These are phyloP conservation scores for Ischnus inquisitorius DNA, from an alignment of 2,888 invertebrate species.

Conservation along the genomic window DNA sequence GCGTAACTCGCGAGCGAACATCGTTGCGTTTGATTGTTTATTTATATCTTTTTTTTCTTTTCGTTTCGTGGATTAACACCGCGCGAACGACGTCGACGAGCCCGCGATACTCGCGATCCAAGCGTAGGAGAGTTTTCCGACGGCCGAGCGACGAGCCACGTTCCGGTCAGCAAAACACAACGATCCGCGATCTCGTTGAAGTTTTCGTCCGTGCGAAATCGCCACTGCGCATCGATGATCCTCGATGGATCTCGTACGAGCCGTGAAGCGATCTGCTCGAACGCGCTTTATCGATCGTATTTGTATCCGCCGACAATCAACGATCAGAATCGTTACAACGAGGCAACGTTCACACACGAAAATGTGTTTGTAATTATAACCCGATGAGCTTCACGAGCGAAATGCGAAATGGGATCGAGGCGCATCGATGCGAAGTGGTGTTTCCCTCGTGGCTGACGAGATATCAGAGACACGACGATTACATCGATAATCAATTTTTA, in stretches of 20 bases:
- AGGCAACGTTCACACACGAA: too few species aligned
- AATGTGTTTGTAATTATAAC: too few species aligned
- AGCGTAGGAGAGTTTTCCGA: constrained; percentile 28
- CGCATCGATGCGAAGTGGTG: too few species aligned
- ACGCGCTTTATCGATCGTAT: too few species aligned
- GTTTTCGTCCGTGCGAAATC: background rate
- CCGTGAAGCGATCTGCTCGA: too few species aligned
- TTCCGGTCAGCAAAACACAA: background rate
- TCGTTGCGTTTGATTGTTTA: background rate
- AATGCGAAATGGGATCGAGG: too few species aligned
- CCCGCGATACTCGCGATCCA: background rate
- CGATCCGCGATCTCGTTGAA: background rate
- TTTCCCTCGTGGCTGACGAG: background rate
- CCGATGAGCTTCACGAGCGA: too few species aligned
- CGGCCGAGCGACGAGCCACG: constrained; percentile 52
- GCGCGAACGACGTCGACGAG: constrained; percentile 1
- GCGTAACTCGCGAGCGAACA: background rate
- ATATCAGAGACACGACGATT: background rate
- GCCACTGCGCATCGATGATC: background rate
- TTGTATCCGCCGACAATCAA: too few species aligned
- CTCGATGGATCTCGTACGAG: background rate
- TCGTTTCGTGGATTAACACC: background rate
- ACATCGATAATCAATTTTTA: constrained; percentile 36
- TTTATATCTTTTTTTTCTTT: background rate
- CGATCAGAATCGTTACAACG: too few species aligned